Base-by-base conservation (phyloP, 2,113 vertebrate genomes). In the Bambusicola thoracicus region DNA sequence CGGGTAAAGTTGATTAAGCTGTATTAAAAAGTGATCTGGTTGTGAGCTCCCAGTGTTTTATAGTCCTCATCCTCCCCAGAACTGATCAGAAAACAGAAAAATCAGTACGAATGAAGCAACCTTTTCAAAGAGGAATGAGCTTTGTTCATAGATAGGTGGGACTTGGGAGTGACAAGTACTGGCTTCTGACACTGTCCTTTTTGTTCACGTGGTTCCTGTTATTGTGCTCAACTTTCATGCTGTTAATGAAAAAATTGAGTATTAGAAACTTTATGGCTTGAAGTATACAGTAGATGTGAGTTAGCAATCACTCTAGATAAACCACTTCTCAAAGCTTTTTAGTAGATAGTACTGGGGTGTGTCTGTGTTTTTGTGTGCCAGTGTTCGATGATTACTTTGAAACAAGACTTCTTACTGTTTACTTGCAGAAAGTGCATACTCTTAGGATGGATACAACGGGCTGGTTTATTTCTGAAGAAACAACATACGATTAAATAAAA, bases 301-400 rank as follows among this genome's bases (percentile, higher is more conserved):
- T 94, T 93, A 81, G 58, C 81, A 75, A 82, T 92, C 63, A 93
- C 77, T 96, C 91, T 95, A 92, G 81, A 92, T 96, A 95, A 92
- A 90, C 24, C 82, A 90, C 89, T 95, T 94, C 92, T 76, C 80
- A 19, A 59, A 93, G 66, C 94, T 79, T 84, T 85, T 84, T 83
- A 89, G 62, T 87, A 89, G 85, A 84, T 92, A 89, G 85, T 95
- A 59, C 63, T 88, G 76, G 79, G 24, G 51, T 93, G 83, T 90
- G 74, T 92, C 49, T 38, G 62, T 87, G 32, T 29, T 44, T 77
- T 44, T 88, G 40, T 94, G 87, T 92, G 85, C 90, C 80, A 75
- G 82, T 94, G 93, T 93, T 88, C 72, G 87, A 62, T 56, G 62
- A 76, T 92, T 87, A 43, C 40, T 95, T 94, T 55, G 46, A 86